Evolutionary conservation across 2,797 vertebrate genomes (phyloP).

Genomic region (Gymnocypris eckloni): DNA sequence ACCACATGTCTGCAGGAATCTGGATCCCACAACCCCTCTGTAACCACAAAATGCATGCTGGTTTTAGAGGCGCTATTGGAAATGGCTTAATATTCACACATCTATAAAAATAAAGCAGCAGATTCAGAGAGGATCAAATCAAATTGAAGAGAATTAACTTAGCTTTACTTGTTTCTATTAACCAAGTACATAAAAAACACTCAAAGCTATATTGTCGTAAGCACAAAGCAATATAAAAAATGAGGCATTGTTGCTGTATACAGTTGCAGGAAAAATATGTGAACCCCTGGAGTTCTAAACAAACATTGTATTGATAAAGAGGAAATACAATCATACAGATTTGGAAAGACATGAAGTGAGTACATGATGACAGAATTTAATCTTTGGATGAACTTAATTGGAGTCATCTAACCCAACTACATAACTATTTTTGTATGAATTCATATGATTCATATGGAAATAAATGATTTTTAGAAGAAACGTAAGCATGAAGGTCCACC

Average conservation of each 20-base stretch:
- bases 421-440: background rate
- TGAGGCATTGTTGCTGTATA: background rate
- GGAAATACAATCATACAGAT: background rate
- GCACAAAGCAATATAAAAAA: background rate
- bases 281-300: background rate
- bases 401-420: background rate
- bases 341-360: background rate
- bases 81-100: background rate
- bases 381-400: background rate
- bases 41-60: conserved; percentile 31
- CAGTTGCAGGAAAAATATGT: conserved; percentile 18
- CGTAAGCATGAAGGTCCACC: background rate
- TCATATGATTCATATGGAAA: background rate
- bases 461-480: background rate
- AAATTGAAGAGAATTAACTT: background rate
- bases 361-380: background rate
- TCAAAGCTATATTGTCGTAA: background rate
- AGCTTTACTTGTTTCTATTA: background rate
- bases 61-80: background rate
- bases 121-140: background rate
- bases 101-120: background rate
- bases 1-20: conserved; percentile 73
- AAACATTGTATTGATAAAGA: background rate
- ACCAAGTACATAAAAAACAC: background rate
- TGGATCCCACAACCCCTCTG: conserved; percentile 81